Evolutionary conservation across 1,140 invertebrate species (phyloP), one percentile per base, ranked within the genome.

Genomic region (Lasioglossum baleicum): DNA sequence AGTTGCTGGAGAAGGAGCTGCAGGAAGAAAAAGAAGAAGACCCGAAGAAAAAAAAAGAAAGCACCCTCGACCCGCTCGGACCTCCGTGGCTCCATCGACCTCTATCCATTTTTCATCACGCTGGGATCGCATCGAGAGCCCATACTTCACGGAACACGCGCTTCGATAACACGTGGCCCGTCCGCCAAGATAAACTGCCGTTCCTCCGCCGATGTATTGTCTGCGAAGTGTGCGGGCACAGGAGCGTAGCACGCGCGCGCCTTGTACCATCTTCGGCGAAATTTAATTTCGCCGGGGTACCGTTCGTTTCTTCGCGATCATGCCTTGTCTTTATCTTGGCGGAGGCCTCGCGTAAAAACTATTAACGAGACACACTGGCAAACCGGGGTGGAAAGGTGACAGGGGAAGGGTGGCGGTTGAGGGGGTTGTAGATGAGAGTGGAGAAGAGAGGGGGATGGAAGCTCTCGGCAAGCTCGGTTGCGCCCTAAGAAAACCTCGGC

Each of bases 291-390:
- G 6, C 10, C 58, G 67, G 26, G 61, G 53, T 53, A 31, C 17
- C 58, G 42, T 68, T 65, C 56, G 56, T 71, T 70, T 20, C 44
- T 26, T 44, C 74, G 64, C 58, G 44, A 56, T 71, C 75, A 20
- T 78, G 75, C 11, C 75, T 58, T 64, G 68, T 56, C 75, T 78
- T 44, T 78, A 78, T 78, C 75, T 78, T 40, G 35, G 63, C n/a
- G 48, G 3, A 3, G 35, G 35, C 5, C 35, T 20, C 68, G 68
- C 48, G 64, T 42, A 17, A 17, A 80, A 83, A 75, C 83, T 80
- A 83, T 84, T 84, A 84, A 84, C 60, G 76, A 83, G 82, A 75
- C 75, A 71, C 40, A 48, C 72, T 3, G 65, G 48, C 31, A 20
- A 17, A 17, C 40, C 13, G 56, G 64, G 60, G 22, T 26, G 7